Percentiles rank a stretch among this genome's conserved stretches.
phyloP scores from a whole-genome alignment of 2,888 invertebrate species.

The Blomia tropicalis region DNA sequence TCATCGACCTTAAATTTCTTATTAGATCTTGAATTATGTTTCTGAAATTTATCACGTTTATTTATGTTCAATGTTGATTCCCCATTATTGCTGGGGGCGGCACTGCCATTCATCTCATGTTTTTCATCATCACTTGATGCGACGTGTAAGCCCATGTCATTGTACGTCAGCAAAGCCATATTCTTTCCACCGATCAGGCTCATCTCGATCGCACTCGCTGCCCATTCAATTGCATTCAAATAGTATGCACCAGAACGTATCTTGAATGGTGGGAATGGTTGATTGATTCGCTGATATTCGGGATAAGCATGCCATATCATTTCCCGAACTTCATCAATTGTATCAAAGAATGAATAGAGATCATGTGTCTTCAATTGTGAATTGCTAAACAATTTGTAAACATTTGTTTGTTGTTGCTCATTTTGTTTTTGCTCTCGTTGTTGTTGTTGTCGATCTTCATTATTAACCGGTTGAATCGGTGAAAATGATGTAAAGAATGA shows the following conservation, averaged over 20 bases:
- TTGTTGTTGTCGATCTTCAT: neutral
- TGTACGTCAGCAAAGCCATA: conserved; percentile 41
- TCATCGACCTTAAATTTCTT: too few relatives aligned
- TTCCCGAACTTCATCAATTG: conserved; percentile 34
- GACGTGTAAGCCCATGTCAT: neutral
- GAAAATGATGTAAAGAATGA: conserved; percentile 10
- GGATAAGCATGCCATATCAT: conserved; percentile 46
- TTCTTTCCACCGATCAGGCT: conserved; percentile 46
- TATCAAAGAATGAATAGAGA: conserved; percentile 40
- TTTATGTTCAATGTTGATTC: too few relatives aligned
- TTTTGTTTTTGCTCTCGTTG: neutral
- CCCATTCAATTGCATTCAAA: conserved; percentile 48
- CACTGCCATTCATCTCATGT: neutral
- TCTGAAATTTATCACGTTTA: too few relatives aligned
- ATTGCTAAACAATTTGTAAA: conserved; percentile 46
- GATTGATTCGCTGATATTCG: conserved; percentile 35
- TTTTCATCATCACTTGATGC: neutral
- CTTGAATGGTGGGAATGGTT: conserved; percentile 39
- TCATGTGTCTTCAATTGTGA: conserved; percentile 37
- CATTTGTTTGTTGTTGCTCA: neutral
- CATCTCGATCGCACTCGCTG: conserved; percentile 53
- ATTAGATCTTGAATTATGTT: too few relatives aligned
- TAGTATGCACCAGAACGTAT: conserved; percentile 43
- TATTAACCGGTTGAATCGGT: neutral
- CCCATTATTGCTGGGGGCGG: too few relatives aligned